These are phyloP conservation scores for Ceramica pisi DNA, from an alignment of 2,888 invertebrate genomes.

Conservation along the genomic window DNA sequence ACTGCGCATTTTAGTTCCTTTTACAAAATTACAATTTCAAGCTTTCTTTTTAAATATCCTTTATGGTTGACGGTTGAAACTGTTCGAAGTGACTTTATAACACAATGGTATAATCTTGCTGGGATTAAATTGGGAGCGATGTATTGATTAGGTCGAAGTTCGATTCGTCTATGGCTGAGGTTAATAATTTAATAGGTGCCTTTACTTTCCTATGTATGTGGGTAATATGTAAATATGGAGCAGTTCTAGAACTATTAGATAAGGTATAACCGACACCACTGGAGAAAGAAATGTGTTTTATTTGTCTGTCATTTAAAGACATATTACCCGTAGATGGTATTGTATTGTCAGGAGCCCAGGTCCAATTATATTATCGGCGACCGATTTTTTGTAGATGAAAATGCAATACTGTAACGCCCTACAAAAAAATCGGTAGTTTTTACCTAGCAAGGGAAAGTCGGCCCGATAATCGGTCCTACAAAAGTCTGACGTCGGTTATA, in stretches of 20 bases:
- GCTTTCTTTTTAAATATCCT: conserved; percentile 37
- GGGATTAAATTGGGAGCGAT: background rate
- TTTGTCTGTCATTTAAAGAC: too few relatives aligned
- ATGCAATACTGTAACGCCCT: too few relatives aligned
- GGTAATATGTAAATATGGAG: background rate
- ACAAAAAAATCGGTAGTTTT: too few relatives aligned
- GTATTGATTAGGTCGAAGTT: conserved; percentile 18
- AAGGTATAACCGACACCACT: background rate
- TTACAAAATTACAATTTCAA: conserved; percentile 45
- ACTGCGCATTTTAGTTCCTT: conserved; percentile 55
- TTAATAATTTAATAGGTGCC: conserved; percentile 1
- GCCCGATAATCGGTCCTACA: too few relatives aligned
- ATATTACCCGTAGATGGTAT: too few relatives aligned
- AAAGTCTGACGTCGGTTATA: too few relatives aligned
- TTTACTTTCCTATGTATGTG: background rate
- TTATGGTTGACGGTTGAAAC: conserved; percentile 13
- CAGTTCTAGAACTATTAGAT: background rate
- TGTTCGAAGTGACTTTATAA: background rate
- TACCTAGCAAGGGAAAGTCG: too few relatives aligned
- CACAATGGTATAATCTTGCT: conserved; percentile 1
- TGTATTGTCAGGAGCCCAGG: too few relatives aligned
- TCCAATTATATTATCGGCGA: too few relatives aligned
- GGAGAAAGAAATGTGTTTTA: background rate
- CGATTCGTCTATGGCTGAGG: background rate
- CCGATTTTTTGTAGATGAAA: too few relatives aligned